Base-by-base conservation (phyloP, 2,113 vertebrate species). In the Sclerurus mexicanus region DNA sequence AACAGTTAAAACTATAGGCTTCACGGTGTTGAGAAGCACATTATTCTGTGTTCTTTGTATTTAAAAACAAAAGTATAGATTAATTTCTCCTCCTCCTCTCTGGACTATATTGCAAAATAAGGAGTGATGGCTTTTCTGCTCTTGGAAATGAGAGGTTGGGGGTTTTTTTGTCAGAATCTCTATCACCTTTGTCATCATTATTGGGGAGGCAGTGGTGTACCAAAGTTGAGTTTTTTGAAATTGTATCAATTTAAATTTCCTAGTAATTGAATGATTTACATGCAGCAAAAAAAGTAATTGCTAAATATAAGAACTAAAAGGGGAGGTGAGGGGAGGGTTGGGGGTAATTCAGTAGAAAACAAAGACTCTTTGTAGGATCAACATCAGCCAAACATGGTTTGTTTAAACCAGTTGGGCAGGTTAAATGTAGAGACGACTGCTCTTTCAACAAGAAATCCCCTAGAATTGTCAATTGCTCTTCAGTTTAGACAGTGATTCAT, bases 321-420 rank as follows among this genome's bases (percentile, higher is more conserved):
- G 24, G 35, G 9, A 8, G 7, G 3, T 33, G 31, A 15, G 7
- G 10, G 22, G 12, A 63, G 31, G 76, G 53, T 0, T 39, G 31
- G 35, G 2, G 1, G 1, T 1, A 7, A 46, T 46, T 21, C 17
- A 20, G 9, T 64, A 60, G 49, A 12, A 62, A 62, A 97, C 79
- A 97, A 96, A 93, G 74, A 37, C 35, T 49, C 93, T 94, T 94
- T 97, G 96, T 96, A 49, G 11, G 4, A 47, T 56, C 24, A 67
- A 31, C 25, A 59, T 55, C 17, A 87, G 37, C 5, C 30, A 85
- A 91, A 72, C n/a, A 75, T n/a, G 59, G 17, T 76, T 75, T 33
- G 15, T 63, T 55, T 77, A 95, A 97, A 94, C 95, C 90, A 90
- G 94, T 88, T 81, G 37, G 18, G 39, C 90, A 89, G 56, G 94